phyloP scores from a whole-genome alignment of 2,113 vertebrate genomes.

The Micromys minutus region DNA sequence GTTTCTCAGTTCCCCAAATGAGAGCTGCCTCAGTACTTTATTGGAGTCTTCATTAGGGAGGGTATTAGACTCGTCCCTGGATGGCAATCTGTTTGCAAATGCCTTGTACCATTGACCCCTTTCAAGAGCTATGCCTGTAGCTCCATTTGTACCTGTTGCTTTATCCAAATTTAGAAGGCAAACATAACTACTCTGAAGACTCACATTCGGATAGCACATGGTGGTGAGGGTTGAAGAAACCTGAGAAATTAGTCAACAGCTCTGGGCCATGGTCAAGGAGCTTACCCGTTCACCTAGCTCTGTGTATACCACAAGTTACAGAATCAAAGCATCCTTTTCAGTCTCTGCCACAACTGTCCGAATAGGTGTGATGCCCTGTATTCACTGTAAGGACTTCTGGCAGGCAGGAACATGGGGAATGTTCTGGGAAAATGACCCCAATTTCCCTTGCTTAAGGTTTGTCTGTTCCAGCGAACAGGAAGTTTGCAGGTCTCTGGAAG shows the following conservation, averaged over 20 bases:
- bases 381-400: not conserved
- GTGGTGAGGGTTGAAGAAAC: not conserved
- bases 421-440: not conserved
- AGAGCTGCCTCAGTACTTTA: not conserved
- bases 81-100: not conserved
- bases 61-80: not conserved
- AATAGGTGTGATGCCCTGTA: not conserved
- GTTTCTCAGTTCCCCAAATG: not conserved
- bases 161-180: slow-evolving; percentile 6
- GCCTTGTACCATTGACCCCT: not conserved
- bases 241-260: not conserved
- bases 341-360: not conserved
- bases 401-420: not conserved
- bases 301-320: accelerated
- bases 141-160: not conserved
- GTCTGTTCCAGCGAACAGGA: not conserved
- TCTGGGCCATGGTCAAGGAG: not conserved
- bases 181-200: not conserved
- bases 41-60: not conserved
- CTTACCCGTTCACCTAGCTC: not conserved
- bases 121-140: not conserved
- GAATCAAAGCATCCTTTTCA: not conserved
- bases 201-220: not conserved
- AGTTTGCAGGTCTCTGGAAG: not conserved
- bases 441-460: not conserved